phyloP scores from a whole-genome alignment of 2,797 vertebrate genomes.

The Gorsachius magnificus region DNA sequence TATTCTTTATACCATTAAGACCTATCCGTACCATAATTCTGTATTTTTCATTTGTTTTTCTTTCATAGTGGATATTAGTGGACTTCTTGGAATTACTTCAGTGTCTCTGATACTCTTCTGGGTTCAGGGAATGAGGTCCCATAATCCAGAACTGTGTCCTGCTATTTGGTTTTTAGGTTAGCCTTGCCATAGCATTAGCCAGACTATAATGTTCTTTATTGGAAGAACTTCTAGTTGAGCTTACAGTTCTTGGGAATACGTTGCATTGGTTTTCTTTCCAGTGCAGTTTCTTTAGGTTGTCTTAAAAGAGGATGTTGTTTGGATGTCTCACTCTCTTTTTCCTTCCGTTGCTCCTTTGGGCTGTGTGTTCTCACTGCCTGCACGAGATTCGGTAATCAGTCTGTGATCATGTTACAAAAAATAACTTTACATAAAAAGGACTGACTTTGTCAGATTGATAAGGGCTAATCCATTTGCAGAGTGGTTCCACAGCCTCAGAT shows the following conservation, averaged over 20 bases:
- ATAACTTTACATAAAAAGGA: rapidly evolving
- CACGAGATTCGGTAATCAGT: rapidly evolving
- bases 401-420: neutral
- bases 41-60: neutral
- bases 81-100: neutral
- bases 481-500: neutral
- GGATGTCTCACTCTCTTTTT: neutral
- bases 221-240: neutral
- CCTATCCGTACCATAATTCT: neutral
- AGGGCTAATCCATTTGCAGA: neutral
- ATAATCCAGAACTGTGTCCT: neutral
- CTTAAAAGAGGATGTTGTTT: neutral
- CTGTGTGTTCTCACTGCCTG: neutral
- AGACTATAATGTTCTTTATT: neutral
- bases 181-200: neutral
- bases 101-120: neutral
- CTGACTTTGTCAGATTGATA: neutral
- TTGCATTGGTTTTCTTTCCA: neutral
- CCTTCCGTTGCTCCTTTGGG: neutral
- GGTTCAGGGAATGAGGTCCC: neutral
- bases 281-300: neutral
- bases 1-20: neutral
- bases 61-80: neutral
- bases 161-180: neutral
- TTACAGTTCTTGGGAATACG: neutral